These are phyloP conservation scores for Macropus fuliginosus DNA, from an alignment of 2,797 vertebrate genomes.

Conservation along the genomic window DNA sequence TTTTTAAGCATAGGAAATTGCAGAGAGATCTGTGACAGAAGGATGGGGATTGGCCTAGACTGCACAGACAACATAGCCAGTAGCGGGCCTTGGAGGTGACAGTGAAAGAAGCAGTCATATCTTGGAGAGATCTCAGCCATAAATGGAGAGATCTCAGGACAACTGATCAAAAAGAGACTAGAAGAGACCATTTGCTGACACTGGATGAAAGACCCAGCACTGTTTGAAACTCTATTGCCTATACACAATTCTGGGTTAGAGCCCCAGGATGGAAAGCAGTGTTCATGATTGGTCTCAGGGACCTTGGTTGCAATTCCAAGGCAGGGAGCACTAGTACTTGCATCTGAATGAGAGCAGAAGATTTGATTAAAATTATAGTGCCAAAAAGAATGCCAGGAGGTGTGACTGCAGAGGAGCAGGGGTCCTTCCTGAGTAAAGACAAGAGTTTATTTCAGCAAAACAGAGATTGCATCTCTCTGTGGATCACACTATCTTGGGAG, in stretches of 20 bases:
- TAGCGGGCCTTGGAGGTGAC: background rate
- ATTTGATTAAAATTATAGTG: too few relatives aligned
- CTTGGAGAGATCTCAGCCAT: background rate
- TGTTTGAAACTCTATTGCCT: background rate
- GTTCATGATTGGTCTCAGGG: background rate
- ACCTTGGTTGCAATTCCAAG: background rate
- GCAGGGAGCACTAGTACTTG: background rate
- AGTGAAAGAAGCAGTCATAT: background rate
- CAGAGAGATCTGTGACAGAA: background rate
- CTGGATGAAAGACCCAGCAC: background rate
- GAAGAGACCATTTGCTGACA: background rate
- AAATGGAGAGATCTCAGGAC: background rate
- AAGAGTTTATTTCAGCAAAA: background rate
- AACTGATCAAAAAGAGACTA: too few relatives aligned
- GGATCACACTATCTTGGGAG: background rate
- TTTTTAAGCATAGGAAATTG: background rate
- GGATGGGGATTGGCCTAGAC: background rate
- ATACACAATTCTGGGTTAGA: background rate
- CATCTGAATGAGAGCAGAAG: too few relatives aligned
- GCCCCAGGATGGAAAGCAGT: background rate
- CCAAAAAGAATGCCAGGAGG: too few relatives aligned
- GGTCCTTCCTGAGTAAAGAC: background rate
- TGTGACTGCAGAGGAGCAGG: background rate
- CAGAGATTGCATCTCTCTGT: background rate
- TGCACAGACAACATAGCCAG: background rate